Evolutionary conservation across 2,888 invertebrate genomes (phyloP), one percentile per base, ranked within the genome.

Genomic region (Chrysomela aeneicollis): DNA sequence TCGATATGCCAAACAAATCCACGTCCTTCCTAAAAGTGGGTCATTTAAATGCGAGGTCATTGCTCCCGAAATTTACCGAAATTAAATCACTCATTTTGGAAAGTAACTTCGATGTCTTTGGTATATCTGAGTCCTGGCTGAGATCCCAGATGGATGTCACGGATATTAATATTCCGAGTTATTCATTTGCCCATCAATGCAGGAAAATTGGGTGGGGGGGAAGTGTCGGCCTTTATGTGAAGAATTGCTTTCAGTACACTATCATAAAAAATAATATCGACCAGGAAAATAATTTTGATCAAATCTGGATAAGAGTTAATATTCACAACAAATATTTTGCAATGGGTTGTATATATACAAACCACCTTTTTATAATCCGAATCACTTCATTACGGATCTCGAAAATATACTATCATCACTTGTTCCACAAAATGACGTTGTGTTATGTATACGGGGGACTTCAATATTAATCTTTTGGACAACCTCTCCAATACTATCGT

Each of bases 21-120:
- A 12, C 3, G 42, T 42, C 42, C 10, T 17, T 53, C 6, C 32
- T 22, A 53, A 53, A 53, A 30, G 32, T 26, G 17, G 53, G 53
- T n/a, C 53, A 53, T 26, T 53, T 53, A 15, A 53, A 26, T 53
- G 53, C 53, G 22, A 53, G 53, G 15, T 53, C 30, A 26, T 3
- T 51, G 51, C 21, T 53, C 10, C 53, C 53, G 26, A 22, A 53
- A 30, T 53, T 53, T 26, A 32, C 22, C 17, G 26, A 53, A 30
- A 53, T 53, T 22, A 53, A 53, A 53, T 53, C 53, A 22, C 22
- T 53, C 17, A 26, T 53, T 22, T 30, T 22, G 17, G 32, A 53
- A 2, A 12, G 32, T 12, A 53, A 53, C 22, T 22, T 53, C 32
- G 53, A 26, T 26, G 8, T 53, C 15, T 22, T 53, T 17, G 51